Percentiles rank a stretch among this genome's conserved stretches.
Conservation (phyloP, 1,140 invertebrate species). For the Pantala flavescens region DNA sequence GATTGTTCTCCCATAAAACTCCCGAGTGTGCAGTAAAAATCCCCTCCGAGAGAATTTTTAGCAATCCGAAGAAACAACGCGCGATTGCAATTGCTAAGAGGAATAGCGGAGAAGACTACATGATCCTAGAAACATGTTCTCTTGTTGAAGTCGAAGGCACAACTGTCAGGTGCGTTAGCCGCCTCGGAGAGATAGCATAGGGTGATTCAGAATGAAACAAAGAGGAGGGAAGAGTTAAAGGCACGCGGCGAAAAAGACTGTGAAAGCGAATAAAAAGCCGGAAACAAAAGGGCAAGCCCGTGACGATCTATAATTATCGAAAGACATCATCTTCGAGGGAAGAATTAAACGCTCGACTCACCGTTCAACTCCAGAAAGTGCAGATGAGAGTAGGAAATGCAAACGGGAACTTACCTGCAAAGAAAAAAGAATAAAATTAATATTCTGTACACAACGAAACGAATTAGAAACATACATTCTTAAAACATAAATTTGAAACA, state of each 20-base stretch:
- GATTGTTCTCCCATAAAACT: neutral
- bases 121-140: constrained; percentile 6
- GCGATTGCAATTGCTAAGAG: neutral
- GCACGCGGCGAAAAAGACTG: neutral
- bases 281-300: too few species aligned
- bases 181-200: neutral
- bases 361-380: too few species aligned
- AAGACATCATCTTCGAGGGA: too few species aligned
- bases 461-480: too few species aligned
- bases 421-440: too few species aligned
- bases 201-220: neutral
- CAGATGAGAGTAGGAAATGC: too few species aligned
- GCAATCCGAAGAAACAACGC: neutral
- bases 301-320: too few species aligned
- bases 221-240: neutral
- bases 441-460: too few species aligned
- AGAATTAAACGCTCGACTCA: too few species aligned
- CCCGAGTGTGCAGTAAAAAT: neutral
- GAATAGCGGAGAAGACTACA: neutral
- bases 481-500: too few species aligned
- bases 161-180: neutral
- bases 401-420: too few species aligned
- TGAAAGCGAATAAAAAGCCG: too few species aligned
- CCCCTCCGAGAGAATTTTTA: neutral
- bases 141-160: neutral